Conservation (phyloP, 2,113 vertebrate genomes). For the Myocastor coypus region DNA sequence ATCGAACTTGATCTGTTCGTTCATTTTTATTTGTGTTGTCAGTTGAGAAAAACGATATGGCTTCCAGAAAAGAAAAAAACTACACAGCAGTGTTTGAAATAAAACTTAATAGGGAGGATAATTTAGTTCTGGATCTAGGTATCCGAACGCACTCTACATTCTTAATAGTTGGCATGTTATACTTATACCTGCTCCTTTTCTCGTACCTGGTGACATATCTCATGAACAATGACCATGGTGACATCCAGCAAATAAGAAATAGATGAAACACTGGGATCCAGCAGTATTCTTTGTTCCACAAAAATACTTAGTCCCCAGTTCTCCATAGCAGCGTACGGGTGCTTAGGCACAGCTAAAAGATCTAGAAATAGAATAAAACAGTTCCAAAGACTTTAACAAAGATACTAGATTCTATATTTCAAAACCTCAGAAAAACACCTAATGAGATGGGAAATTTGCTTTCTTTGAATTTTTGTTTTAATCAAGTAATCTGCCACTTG, state of each 20-base stretch:
- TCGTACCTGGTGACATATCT: slow-evolving; percentile 94
- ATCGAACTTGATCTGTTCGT: neutral
- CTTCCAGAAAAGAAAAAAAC: neutral
- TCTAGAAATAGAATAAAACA: slow-evolving; percentile 89
- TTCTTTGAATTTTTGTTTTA: neutral
- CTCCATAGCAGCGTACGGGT: slow-evolving; percentile 95
- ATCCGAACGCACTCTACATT: slow-evolving; percentile 41
- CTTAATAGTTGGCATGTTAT: slow-evolving; percentile 46
- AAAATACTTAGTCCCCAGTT: slow-evolving; percentile 96
- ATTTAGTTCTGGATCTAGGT: neutral
- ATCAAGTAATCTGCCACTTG: slow-evolving; percentile 55
- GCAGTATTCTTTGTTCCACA: slow-evolving; percentile 94
- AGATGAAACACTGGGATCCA: slow-evolving; percentile 94
- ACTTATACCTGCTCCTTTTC: slow-evolving; percentile 71
- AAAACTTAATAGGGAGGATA: slow-evolving; percentile 41
- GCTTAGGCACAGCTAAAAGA: slow-evolving; percentile 95
- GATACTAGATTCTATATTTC: slow-evolving; percentile 36
- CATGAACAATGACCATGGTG: slow-evolving; percentile 94
- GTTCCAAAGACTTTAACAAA: slow-evolving; percentile 78
- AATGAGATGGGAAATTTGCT: slow-evolving; percentile 43
- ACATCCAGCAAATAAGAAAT: slow-evolving; percentile 94
- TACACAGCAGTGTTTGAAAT: neutral
- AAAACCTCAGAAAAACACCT: slow-evolving; percentile 18
- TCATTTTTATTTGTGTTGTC: neutral
- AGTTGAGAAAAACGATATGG: neutral